Percentiles rank a stretch among this genome's conserved stretches.
These are phyloP conservation scores for Cheumatopsyche charites DNA, from an alignment of 1,140 invertebrate species.

Conservation along the genomic window DNA sequence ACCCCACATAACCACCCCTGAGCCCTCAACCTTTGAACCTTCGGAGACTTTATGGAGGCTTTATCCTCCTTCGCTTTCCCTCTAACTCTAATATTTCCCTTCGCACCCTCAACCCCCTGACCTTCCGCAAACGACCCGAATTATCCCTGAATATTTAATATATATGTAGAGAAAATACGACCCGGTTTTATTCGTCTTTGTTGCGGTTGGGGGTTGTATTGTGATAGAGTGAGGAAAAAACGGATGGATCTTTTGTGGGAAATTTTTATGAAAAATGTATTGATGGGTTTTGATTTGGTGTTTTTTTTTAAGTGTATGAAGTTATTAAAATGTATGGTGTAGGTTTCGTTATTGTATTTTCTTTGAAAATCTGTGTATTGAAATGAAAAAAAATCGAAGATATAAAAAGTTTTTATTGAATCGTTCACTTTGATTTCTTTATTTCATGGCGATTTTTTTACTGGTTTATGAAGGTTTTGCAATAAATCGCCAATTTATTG, in stretches of 20 bases:
- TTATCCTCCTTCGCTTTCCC: conserved; percentile 7
- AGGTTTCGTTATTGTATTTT: too few species aligned
- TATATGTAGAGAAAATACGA: neutral
- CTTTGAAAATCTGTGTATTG: too few species aligned
- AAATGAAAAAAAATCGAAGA: neutral
- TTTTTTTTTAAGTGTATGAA: neutral
- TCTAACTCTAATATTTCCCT: neutral
- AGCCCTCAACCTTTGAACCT: neutral
- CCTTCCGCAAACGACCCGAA: conserved; percentile 15
- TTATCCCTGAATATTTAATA: conserved; percentile 24
- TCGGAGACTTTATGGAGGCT: conserved; percentile 14
- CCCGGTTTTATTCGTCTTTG: neutral
- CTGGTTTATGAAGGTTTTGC: too few species aligned
- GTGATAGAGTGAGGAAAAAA: neutral
- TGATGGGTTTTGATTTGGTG: neutral
- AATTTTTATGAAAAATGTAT: neutral
- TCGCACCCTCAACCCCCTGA: neutral
- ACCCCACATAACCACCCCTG: neutral
- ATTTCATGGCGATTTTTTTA: too few species aligned
- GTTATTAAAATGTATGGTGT: too few species aligned
- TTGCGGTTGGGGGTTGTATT: neutral
- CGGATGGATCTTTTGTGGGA: neutral
- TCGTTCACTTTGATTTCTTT: too few species aligned
- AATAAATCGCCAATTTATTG: too few species aligned
- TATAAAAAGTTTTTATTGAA: too few species aligned